Evolutionary conservation across 1,140 invertebrate species (phyloP).

Genomic region (Dendrolimus kikuchii): DNA sequence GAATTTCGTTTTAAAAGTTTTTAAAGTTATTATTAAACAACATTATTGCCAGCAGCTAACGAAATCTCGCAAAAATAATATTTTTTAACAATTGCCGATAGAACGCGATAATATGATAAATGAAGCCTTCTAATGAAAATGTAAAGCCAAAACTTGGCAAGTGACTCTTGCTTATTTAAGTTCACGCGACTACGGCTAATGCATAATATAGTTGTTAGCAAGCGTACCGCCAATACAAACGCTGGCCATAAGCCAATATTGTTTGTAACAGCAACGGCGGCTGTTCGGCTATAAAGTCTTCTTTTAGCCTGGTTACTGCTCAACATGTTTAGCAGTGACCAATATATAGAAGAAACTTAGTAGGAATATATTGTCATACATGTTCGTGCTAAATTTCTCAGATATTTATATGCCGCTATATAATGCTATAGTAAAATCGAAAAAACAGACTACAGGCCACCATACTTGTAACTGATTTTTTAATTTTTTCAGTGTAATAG

Average conservation of each 20-base stretch:
- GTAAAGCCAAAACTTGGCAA: conserved; percentile 56
- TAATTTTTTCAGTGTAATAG: no score
- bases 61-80: no score
- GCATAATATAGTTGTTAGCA: conserved; percentile 55
- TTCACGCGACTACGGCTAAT: conserved; percentile 43
- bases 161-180: conserved; percentile 54
- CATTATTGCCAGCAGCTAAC: no score
- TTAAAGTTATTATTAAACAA: no score
- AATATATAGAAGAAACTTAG: not conserved
- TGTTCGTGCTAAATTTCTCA: not conserved
- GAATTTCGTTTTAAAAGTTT: no score
- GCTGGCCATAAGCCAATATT: conserved; percentile 20
- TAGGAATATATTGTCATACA: not conserved
- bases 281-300: conserved; percentile 11
- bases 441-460: no score
- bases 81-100: not conserved
- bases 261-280: conserved; percentile 8
- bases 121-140: conserved; percentile 47
- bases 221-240: conserved; percentile 15
- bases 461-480: no score
- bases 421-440: no score
- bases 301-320: conserved; percentile 2
- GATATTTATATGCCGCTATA: no score
- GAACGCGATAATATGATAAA: conserved; percentile 28
- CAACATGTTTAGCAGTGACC: not conserved